Evolutionary conservation across 2,888 invertebrate genomes (phyloP).

Genomic region (Tiliacea aurago): DNA sequence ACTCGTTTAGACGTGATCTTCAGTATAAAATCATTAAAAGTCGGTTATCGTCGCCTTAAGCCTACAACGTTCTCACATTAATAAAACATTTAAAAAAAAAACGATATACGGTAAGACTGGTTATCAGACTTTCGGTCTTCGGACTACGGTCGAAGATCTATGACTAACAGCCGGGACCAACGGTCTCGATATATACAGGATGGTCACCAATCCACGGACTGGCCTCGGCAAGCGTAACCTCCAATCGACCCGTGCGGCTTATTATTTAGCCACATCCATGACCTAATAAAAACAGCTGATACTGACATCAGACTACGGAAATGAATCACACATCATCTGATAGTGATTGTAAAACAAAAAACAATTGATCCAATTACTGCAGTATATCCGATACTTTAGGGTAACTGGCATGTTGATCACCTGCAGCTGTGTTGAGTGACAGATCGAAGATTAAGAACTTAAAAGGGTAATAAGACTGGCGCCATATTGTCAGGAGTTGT

Average conservation of each 20-base stretch:
- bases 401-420: slow-evolving; percentile 50
- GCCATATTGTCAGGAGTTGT: slow-evolving; percentile 28
- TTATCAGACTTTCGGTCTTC: neutral
- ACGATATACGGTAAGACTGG: too few species aligned
- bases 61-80: too few species aligned
- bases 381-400: slow-evolving; percentile 40
- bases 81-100: too few species aligned
- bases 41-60: too few species aligned
- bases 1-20: too few species aligned
- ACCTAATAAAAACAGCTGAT: slow-evolving; percentile 28
- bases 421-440: slow-evolving; percentile 29
- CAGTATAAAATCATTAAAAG: too few species aligned
- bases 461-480: slow-evolving; percentile 42
- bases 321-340: slow-evolving; percentile 16
- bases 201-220: neutral
- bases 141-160: neutral
- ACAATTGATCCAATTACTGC: slow-evolving; percentile 47
- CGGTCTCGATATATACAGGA: too few species aligned
- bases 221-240: neutral
- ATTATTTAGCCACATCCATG: slow-evolving; percentile 10
- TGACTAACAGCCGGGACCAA: neutral
- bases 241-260: neutral
- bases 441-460: slow-evolving; percentile 33
- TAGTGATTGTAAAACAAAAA: slow-evolving; percentile 34
- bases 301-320: slow-evolving; percentile 35